Percentiles rank a stretch among this genome's conserved stretches.
phyloP scores from a whole-genome alignment of 2,888 invertebrate genomes.

The Lymantria monacha region DNA sequence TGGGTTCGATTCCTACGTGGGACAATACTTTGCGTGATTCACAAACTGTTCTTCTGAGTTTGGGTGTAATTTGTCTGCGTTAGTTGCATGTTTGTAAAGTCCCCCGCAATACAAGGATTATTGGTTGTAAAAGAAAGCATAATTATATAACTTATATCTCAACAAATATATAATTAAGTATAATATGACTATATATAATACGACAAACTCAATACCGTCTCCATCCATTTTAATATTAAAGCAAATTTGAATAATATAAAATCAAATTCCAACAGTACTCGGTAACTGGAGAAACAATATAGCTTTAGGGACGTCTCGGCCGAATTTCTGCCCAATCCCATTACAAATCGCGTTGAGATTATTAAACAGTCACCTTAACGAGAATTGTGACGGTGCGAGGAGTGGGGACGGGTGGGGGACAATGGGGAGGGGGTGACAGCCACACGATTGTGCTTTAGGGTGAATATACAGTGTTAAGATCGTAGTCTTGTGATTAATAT shows the following conservation, averaged over 20 bases:
- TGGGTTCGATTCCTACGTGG: no score
- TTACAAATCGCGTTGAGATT: constrained; percentile 70
- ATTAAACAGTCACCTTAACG: constrained; percentile 72
- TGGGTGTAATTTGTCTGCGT: no score
- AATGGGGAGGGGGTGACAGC: background rate
- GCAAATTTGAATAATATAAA: constrained; percentile 33
- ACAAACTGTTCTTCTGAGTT: no score
- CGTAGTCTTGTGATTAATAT: background rate
- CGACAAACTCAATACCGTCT: constrained; percentile 10
- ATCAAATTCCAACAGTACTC: constrained; percentile 42
- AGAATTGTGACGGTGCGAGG: constrained; percentile 45
- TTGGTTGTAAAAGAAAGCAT: no score
- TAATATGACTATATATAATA: background rate
- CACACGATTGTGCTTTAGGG: constrained; percentile 22
- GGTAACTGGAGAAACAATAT: constrained; percentile 43
- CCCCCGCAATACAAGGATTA: no score
- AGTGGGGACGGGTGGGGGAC: constrained; percentile 5
- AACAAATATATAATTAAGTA: no score
- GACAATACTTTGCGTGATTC: no score
- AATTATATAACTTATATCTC: no score
- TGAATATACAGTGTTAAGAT: constrained; percentile 15
- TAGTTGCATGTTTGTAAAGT: no score
- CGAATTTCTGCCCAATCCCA: constrained; percentile 63
- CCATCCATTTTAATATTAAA: constrained; percentile 33
- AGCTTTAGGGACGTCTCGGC: constrained; percentile 40